phyloP scores from a whole-genome alignment of 2,113 vertebrate species.

The Calidris pygmaea region DNA sequence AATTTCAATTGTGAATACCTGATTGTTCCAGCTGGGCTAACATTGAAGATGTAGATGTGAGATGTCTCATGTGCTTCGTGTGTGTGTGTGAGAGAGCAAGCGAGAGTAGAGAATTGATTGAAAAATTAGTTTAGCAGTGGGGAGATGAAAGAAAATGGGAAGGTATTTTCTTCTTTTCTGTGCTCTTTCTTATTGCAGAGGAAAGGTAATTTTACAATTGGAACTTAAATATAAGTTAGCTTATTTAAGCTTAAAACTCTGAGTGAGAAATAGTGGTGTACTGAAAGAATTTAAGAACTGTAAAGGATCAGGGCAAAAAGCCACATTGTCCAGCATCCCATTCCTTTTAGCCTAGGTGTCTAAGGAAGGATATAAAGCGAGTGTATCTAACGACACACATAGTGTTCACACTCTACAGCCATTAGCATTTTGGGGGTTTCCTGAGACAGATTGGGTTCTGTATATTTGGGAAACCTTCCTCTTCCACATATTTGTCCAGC shows the following conservation, averaged over 20 bases:
- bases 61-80: background rate
- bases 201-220: background rate
- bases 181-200: background rate
- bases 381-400: background rate
- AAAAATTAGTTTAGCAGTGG: background rate
- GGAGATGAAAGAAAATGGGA: background rate
- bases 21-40: background rate
- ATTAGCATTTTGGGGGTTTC: background rate
- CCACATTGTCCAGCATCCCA: background rate
- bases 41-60: background rate
- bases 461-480: background rate
- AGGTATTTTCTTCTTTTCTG: background rate
- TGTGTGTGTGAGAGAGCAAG: background rate
- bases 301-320: background rate
- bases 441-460: background rate
- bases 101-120: background rate
- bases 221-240: background rate
- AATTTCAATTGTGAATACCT: background rate
- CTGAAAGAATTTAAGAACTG: background rate
- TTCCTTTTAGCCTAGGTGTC: background rate
- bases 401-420: background rate
- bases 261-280: background rate
- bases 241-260: background rate
- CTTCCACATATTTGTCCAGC: background rate
- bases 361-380: background rate